Conservation (phyloP, 2,113 vertebrate genomes). For the Psilopsiagon aurifrons region DNA sequence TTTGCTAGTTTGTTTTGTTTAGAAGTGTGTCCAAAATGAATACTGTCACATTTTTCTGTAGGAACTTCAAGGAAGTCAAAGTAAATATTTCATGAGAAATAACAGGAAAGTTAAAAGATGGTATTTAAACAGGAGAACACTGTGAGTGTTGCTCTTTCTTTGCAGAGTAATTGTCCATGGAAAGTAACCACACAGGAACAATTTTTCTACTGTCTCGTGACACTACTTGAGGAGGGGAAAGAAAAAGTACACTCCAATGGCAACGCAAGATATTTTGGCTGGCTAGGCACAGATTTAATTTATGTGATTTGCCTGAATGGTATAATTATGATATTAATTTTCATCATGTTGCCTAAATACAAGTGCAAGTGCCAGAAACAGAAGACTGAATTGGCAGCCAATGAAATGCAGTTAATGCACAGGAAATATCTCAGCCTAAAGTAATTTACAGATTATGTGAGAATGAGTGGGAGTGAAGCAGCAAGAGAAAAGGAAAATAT, state of each 20-base stretch:
- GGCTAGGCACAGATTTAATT: slow-evolving; percentile 22
- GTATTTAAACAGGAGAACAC: not conserved
- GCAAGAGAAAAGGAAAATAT: not conserved
- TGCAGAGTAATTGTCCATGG: not conserved
- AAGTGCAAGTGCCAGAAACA: slow-evolving; percentile 32
- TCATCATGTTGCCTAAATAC: slow-evolving; percentile 43
- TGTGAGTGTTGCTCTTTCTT: not conserved
- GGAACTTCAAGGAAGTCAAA: not conserved
- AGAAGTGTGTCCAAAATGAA: not conserved
- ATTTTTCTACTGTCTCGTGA: not conserved
- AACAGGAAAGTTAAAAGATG: not conserved
- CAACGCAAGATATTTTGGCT: slow-evolving; percentile 38
- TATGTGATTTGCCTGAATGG: slow-evolving; percentile 31
- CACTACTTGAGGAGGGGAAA: not conserved
- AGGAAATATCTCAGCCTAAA: slow-evolving; percentile 5
- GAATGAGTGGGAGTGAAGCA: not conserved
- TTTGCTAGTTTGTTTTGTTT: not conserved
- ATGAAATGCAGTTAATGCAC: not conserved
- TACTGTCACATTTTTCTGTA: rapidly evolving
- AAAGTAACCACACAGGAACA: not conserved
- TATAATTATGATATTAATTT: slow-evolving; percentile 60
- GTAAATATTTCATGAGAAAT: not conserved
- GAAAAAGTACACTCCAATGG: not conserved
- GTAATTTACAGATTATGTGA: slow-evolving; percentile 13
- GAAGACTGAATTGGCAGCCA: slow-evolving; percentile 36